A percentile compares a stretch with the other conserved stretches of the same genome.
These are phyloP conservation scores for Puma concolor DNA, from an alignment of 2,113 vertebrate species.

Conservation along the genomic window DNA sequence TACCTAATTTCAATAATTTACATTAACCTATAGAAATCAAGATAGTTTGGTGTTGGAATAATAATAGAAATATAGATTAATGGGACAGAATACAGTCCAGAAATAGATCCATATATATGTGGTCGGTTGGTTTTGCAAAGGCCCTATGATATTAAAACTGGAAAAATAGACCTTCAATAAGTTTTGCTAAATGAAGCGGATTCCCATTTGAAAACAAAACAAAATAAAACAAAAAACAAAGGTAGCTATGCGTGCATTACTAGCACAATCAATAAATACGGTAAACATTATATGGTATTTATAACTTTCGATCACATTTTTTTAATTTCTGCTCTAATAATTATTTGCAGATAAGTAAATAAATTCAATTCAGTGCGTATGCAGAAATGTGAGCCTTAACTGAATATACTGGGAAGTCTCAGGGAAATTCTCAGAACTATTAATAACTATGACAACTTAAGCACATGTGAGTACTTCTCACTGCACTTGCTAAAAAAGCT, in stretches of 20 bases:
- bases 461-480: neutral
- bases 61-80: neutral
- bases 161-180: neutral
- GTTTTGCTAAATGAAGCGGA: neutral
- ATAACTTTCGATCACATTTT: neutral
- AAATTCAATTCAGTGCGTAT: neutral
- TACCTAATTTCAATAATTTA: neutral
- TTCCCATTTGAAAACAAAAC: neutral
- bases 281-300: neutral
- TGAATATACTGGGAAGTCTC: neutral
- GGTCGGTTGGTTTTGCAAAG: neutral
- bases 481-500: neutral
- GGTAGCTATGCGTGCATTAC: neutral
- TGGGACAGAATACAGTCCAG: neutral
- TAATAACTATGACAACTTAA: slow-evolving; percentile 37
- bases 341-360: neutral
- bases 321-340: neutral
- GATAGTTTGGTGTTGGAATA: neutral
- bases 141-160: neutral
- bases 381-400: neutral
- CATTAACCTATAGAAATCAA: neutral
- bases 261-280: neutral
- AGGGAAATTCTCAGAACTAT: slow-evolving; percentile 35
- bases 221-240: neutral
- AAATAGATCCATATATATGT: neutral